Evolutionary conservation across 2,888 invertebrate species (phyloP).

Genomic region (Clitarchus hookeri): DNA sequence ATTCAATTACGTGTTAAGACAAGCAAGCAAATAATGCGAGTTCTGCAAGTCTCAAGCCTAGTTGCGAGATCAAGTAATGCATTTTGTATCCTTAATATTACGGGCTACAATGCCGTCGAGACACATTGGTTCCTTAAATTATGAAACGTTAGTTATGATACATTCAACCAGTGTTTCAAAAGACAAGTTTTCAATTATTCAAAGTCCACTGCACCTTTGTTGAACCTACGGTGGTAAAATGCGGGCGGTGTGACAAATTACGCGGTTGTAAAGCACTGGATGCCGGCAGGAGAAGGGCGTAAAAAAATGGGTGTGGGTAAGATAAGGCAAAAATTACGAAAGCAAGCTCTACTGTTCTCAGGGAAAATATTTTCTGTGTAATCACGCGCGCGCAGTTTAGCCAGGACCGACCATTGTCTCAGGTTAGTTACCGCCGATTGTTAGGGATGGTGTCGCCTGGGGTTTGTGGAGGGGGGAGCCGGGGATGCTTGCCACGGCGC

Average conservation of each 20-base stretch:
- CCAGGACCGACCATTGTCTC: neutral
- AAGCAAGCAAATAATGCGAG: too few species aligned
- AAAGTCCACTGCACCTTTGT: too few species aligned
- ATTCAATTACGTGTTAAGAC: too few species aligned
- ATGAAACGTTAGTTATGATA: too few species aligned
- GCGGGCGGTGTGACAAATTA: neutral
- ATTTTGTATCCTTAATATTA: too few species aligned
- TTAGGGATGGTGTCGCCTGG: neutral
- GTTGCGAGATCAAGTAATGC: too few species aligned
- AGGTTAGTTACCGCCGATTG: constrained; percentile 5
- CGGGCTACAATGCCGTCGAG: too few species aligned
- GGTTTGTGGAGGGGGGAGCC: neutral
- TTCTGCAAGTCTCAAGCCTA: too few species aligned
- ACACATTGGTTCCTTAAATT: too few species aligned
- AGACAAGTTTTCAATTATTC: too few species aligned
- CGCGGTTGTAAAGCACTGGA: neutral
- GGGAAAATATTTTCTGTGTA: neutral
- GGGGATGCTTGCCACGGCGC: neutral
- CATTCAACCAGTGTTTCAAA: too few species aligned
- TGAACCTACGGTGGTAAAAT: neutral
- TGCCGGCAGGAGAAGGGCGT: neutral
- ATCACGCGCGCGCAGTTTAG: neutral
- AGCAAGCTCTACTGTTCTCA: neutral
- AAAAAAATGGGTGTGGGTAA: neutral
- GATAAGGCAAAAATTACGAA: neutral